Base-by-base conservation (phyloP, 2,888 invertebrate genomes). In the Liposcelis brunnea region DNA sequence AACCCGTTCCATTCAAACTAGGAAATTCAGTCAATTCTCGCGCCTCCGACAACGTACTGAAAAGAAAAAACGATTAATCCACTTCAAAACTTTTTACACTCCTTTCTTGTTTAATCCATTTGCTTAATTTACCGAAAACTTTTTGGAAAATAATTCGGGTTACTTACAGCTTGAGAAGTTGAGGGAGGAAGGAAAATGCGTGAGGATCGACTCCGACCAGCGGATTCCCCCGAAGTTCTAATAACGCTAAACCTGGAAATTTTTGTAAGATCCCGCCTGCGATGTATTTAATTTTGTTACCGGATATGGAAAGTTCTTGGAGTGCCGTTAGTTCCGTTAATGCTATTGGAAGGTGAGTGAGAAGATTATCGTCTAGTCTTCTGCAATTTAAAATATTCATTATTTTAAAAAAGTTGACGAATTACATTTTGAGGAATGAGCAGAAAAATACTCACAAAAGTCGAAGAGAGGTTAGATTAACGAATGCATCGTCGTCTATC, bases 181-280 rank as follows among this genome's bases (percentile, higher is more conserved):
- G 74, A 50, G 83, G 77, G 60, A 91, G 75, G 59, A 78, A 75
- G 3, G 74, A 69, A 59, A 89, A 79, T 43, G 85, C 81, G 53
- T 70, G 71, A 26, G 69, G 65, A 58, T 81, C 79, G 48, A 86
- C 72, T 48, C 70, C 72, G 37, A 71, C 64, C 46, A 89, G 69
- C 19, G 87, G 86, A 70, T 90, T 90, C 51, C 80, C 85, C 55
- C 82, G 78, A 54, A 93, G 70, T 58, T 87, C 86, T 34, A 93
- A 68, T 33, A 81, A 73, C 51, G 76, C 69, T 46, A 93, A 71
- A 14, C 75, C 74, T 33, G 72, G 67, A 56, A 77, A 74, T 54
- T 72, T 70, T 56, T 74, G 74, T 56, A 90, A 72, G 52, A 77
- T 71, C 47, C 79, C 72, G 45, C 71, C 72, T n/a, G 72, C 74